These are phyloP conservation scores for Stegostoma tigrinum DNA, from an alignment of 2,113 vertebrate species.

Conservation along the genomic window DNA sequence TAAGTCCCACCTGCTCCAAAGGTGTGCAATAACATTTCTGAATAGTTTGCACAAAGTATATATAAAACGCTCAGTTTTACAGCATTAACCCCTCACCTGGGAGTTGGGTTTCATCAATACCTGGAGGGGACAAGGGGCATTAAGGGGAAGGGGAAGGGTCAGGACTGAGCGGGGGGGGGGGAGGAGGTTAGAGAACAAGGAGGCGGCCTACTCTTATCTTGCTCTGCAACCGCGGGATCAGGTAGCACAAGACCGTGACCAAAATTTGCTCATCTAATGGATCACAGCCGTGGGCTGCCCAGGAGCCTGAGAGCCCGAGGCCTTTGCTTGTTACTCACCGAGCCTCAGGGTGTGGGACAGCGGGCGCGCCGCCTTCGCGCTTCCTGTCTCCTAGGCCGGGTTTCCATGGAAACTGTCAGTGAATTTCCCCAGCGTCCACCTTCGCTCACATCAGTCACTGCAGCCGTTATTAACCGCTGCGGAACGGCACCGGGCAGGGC, in stretches of 20 bases:
- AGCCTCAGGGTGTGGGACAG: not conserved
- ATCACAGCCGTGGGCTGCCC: too few species aligned
- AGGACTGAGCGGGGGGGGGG: not conserved
- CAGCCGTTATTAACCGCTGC: too few species aligned
- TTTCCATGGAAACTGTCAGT: not conserved
- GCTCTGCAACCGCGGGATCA: not conserved
- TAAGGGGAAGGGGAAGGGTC: not conserved
- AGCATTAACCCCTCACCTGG: not conserved
- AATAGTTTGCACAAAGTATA: too few species aligned
- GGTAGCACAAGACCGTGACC: not conserved
- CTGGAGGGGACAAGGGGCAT: not conserved
- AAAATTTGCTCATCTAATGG: not conserved
- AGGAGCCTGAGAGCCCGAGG: too few species aligned
- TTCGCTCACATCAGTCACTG: too few species aligned
- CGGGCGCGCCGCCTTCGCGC: not conserved
- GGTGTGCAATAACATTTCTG: too few species aligned
- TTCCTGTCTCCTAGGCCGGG: not conserved
- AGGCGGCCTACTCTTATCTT: not conserved
- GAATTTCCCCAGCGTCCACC: not conserved
- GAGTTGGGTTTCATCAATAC: not conserved
- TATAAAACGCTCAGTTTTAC: not conserved
- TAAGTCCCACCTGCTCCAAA: too few species aligned
- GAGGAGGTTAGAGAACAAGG: not conserved
- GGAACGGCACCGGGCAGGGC: too few species aligned
- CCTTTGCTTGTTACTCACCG: not conserved